Evolutionary conservation across 2,797 vertebrate species (phyloP).

Genomic region (Micrastur ruficollis): DNA sequence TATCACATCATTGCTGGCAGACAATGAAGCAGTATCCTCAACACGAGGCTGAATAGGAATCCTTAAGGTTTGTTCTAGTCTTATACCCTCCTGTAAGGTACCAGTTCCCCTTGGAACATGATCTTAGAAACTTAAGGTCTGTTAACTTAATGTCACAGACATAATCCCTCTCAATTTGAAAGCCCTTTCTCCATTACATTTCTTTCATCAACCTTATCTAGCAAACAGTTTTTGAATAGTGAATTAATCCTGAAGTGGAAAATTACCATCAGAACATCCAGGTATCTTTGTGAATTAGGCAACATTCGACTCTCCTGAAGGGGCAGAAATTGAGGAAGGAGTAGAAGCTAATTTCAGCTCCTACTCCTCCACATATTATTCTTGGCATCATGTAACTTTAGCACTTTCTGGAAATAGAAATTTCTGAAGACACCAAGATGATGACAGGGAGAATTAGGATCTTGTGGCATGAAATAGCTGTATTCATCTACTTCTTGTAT

Average conservation of each 20-base stretch:
- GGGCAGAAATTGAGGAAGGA: not conserved
- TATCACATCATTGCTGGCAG: not conserved
- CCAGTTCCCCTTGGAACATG: not conserved
- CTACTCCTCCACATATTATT: not conserved
- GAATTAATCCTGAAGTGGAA: not conserved
- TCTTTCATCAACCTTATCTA: not conserved
- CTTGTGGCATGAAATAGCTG: not conserved
- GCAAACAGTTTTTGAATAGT: not conserved
- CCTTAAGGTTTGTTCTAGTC: not conserved
- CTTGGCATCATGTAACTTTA: not conserved
- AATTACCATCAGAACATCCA: not conserved
- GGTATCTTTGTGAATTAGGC: not conserved
- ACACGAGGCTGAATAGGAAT: not conserved
- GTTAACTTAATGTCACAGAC: not conserved
- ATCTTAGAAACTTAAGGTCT: not conserved
- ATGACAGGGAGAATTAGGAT: not conserved
- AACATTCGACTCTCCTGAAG: not conserved
- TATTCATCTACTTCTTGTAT: not conserved
- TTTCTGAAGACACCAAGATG: not conserved
- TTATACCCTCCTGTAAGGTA: not conserved
- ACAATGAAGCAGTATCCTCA: not conserved
- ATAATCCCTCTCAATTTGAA: not conserved
- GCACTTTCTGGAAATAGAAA: not conserved
- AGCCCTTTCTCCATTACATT: not conserved
- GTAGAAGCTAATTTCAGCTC: not conserved